phyloP scores from a whole-genome alignment of 2,797 vertebrate species.

The Clarias laeviceps region DNA sequence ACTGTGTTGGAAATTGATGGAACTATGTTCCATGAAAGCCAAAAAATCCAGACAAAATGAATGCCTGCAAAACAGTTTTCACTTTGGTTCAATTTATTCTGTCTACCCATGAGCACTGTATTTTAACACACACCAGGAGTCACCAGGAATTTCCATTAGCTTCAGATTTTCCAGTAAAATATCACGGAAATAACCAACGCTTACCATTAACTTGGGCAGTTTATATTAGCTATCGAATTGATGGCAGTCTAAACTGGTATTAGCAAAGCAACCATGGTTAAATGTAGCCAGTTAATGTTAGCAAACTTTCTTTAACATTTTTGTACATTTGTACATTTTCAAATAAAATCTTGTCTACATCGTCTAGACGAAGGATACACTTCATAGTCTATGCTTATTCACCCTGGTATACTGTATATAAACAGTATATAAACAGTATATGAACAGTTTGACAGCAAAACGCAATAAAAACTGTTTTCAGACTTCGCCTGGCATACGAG shows the following conservation, averaged over 20 bases:
- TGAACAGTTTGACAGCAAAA: no score
- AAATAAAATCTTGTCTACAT: neutral
- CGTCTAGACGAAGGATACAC: neutral
- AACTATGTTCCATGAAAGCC: neutral
- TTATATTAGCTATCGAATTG: neutral
- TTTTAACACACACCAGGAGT: neutral
- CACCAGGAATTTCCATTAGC: neutral
- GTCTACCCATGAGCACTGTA: neutral
- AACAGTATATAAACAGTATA: no score
- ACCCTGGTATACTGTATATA: neutral
- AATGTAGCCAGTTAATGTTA: neutral
- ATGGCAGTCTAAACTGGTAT: neutral
- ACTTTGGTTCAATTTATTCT: neutral
- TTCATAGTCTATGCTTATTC: neutral
- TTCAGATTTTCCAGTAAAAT: neutral
- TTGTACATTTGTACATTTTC: neutral
- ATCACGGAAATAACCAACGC: neutral
- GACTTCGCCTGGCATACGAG: no score
- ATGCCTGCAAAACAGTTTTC: neutral
- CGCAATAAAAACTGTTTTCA: no score
- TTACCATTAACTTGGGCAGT: neutral
- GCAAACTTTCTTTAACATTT: neutral
- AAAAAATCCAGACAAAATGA: neutral
- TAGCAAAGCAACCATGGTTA: neutral
- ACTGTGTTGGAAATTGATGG: no score